Evolutionary conservation across 2,113 vertebrate genomes (phyloP).

Genomic region (Petromus typicus): DNA sequence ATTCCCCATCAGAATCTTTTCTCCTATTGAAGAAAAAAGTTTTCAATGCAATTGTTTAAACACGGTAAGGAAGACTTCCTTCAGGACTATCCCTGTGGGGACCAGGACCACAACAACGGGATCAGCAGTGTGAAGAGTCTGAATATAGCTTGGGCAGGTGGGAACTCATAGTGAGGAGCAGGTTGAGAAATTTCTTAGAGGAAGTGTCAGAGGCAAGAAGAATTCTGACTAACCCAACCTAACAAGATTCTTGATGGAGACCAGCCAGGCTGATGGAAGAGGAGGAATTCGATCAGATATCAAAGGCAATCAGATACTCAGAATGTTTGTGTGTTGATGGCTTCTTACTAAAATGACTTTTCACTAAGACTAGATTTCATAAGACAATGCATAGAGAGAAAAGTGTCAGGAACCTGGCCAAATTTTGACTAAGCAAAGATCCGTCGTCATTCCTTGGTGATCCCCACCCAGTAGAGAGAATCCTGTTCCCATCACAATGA

Average conservation of each 20-base stretch:
- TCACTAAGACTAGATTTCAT: background rate
- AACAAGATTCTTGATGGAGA: constrained; percentile 4
- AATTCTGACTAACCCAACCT: background rate
- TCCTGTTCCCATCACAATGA: background rate
- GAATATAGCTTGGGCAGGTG: background rate
- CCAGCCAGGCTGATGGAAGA: background rate
- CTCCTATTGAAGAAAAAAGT: background rate
- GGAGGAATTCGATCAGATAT: background rate
- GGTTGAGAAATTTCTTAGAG: background rate
- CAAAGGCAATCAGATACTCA: background rate
- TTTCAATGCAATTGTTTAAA: background rate
- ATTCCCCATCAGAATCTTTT: background rate
- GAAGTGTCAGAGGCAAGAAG: background rate
- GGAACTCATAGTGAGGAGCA: background rate
- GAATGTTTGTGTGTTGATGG: too few relatives aligned
- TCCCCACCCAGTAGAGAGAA: background rate
- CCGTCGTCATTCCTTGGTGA: background rate
- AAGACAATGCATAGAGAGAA: background rate
- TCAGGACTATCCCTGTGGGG: background rate
- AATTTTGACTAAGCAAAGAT: background rate
- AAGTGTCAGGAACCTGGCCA: background rate
- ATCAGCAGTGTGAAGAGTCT: background rate
- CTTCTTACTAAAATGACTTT: background rate
- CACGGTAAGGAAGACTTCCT: background rate
- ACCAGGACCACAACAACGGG: background rate